Evolutionary conservation across 2,888 invertebrate genomes (phyloP), one percentile per base, ranked within the genome.

Genomic region (Epinotia bilunana): DNA sequence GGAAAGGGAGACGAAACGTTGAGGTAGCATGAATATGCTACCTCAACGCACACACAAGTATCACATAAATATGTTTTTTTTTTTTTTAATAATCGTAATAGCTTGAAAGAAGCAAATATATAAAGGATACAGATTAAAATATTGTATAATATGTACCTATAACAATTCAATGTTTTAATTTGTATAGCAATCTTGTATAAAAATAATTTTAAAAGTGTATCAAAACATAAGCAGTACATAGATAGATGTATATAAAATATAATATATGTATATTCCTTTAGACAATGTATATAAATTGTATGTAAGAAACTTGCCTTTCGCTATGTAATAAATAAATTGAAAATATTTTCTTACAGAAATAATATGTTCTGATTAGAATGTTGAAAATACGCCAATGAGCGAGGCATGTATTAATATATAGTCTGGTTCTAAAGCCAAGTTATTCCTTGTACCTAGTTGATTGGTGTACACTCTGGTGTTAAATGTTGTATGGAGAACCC

Each of bases 231-330:
- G 3, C 49, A 49, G 13, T 33, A 18, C 6, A 4, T 68, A 58
- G 63, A 53, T 53, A 64, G 16, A 69, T 70, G 69, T 74, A 71
- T 53, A 61, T 70, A 74, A 67, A 58, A 46, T 62, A 39, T 7
- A 39, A 64, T 72, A 72, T 71, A 73, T 70, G 60, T 74, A 49
- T 64, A 64, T 49, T 67, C n/a, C 28, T 46, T 64, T 49, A 63
- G 46, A 46, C 20, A 23, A 23, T 64, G 64, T 70, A 60, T 74
- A 39, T 53, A 70, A 53, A 58, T 20, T 58, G 39, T 43, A 55
- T 57, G 67, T 55, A 16, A 62, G 43, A n/a, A 57, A 70, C 70
- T 70, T 74, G 70, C 70, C 74, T 74, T 65, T 58, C 28, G 60
- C 60, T 71, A 70, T 70, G 60, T 16, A 74, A 70, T 74, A 58